Percentiles rank a stretch among this genome's conserved stretches.
phyloP scores from a whole-genome alignment of 2,797 vertebrate genomes.

The Vespertilio murinus region DNA sequence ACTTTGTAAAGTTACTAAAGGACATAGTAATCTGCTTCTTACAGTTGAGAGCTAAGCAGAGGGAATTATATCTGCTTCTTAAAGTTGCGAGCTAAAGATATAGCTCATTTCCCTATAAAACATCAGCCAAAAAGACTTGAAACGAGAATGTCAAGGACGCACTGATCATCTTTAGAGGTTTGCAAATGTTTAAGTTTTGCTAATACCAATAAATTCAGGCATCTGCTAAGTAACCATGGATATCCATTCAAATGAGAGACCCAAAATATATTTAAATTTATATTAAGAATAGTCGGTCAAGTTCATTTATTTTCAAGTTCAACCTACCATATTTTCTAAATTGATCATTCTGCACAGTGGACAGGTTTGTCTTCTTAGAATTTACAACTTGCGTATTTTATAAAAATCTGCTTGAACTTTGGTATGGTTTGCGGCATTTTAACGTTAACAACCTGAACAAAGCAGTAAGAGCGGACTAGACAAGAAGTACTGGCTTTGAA shows the following conservation, averaged over 20 bases:
- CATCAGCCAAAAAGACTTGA: conserved; percentile 32
- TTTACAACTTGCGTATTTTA: not conserved
- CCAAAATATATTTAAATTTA: conserved; percentile 27
- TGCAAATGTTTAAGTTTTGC: not conserved
- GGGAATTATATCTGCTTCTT: conserved; percentile 56
- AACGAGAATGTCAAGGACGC: not conserved
- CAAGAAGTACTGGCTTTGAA: not conserved
- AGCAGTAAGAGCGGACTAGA: not conserved
- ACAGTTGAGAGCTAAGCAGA: conserved; percentile 54
- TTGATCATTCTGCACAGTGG: not conserved
- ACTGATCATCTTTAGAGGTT: conserved; percentile 34
- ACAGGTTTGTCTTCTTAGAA: conserved; percentile 6
- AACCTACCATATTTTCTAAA: conserved; percentile 29
- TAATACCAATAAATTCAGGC: conserved; percentile 32
- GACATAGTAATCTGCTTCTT: conserved; percentile 72
- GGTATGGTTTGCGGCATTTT: not conserved
- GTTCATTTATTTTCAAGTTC: not conserved
- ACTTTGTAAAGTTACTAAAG: conserved; percentile 76
- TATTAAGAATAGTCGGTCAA: not conserved
- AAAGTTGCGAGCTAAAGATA: conserved; percentile 51
- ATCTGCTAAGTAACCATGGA: conserved; percentile 9
- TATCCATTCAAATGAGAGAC: conserved; percentile 46
- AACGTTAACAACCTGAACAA: not conserved
- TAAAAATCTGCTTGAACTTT: not conserved
- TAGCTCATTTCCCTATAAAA: conserved; percentile 21